Conservation (phyloP, 2,113 vertebrate genomes). For the Hyperoodon ampullatus region DNA sequence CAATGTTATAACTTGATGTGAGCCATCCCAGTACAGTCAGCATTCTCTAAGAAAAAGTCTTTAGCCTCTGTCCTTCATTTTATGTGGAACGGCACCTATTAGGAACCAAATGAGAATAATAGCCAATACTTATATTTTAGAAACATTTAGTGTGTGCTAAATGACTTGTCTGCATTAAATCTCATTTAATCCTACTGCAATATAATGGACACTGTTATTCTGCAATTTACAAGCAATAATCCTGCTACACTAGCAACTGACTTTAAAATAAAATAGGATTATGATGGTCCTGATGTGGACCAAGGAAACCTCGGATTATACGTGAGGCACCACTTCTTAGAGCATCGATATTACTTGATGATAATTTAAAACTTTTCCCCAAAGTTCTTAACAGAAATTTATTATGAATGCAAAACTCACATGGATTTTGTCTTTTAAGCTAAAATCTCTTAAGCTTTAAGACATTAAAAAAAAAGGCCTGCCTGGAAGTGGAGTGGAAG, state of each 20-base stretch:
- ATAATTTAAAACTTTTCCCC: not conserved
- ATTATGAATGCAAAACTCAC: not conserved
- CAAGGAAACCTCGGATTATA: not conserved
- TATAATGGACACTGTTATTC: not conserved
- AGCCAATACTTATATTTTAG: not conserved
- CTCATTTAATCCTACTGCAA: not conserved
- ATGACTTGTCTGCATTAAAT: not conserved
- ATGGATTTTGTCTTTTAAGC: not conserved
- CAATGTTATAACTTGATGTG: not conserved
- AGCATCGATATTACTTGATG: not conserved
- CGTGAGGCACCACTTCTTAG: too few relatives aligned
- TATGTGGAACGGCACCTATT: not conserved
- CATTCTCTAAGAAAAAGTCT: not conserved
- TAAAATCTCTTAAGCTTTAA: not conserved
- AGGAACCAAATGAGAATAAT: not conserved
- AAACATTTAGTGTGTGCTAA: not conserved
- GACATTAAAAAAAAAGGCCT: not conserved
- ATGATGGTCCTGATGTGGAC: not conserved
- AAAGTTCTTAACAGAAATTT: not conserved
- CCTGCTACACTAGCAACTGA: not conserved
- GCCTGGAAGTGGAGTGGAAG: not conserved
- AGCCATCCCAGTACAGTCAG: not conserved
- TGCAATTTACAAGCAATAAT: not conserved
- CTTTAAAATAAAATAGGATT: not conserved
- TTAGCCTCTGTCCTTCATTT: not conserved